Evolutionary conservation across 2,113 vertebrate species (phyloP).

Genomic region (Microcebus lehilahytsara): DNA sequence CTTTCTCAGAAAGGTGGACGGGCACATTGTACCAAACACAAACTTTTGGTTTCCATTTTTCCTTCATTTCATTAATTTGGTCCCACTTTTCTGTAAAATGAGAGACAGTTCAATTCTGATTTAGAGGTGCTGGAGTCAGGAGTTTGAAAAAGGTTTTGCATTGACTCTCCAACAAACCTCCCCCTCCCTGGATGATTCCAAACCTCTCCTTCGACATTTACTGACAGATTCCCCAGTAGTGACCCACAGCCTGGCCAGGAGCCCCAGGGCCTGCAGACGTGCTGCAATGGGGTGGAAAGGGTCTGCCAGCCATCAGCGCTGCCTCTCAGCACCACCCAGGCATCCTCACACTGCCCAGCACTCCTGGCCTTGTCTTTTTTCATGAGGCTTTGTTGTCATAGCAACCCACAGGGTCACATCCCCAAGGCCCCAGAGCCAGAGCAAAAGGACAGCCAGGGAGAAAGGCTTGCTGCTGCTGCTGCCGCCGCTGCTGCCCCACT

Average conservation of each 20-base stretch:
- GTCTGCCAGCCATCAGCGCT: background rate
- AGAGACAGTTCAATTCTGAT: background rate
- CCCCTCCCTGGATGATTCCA: background rate
- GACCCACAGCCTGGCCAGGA: background rate
- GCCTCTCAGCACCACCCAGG: background rate
- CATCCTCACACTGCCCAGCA: background rate
- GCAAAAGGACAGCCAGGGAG: slow-evolving; percentile 38
- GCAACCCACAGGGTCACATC: slow-evolving; percentile 65
- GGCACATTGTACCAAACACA: background rate
- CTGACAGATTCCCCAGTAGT: background rate
- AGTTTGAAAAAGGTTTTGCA: background rate
- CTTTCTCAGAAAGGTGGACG: background rate
- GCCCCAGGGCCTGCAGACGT: background rate
- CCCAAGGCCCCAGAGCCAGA: slow-evolving; percentile 51
- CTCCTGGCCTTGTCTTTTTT: slow-evolving; percentile 49
- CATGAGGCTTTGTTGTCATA: slow-evolving; percentile 68
- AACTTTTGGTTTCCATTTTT: background rate
- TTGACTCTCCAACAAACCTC: background rate
- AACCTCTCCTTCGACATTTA: background rate
- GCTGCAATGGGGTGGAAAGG: background rate
- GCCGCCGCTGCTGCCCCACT: background rate
- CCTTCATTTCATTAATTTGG: background rate
- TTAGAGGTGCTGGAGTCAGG: background rate
- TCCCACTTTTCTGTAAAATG: background rate
- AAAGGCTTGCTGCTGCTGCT: background rate